A percentile compares a stretch with the other conserved stretches of the same genome.
Conservation (phyloP, 1,140 invertebrate genomes). For the Meloidogyne exigua region DNA sequence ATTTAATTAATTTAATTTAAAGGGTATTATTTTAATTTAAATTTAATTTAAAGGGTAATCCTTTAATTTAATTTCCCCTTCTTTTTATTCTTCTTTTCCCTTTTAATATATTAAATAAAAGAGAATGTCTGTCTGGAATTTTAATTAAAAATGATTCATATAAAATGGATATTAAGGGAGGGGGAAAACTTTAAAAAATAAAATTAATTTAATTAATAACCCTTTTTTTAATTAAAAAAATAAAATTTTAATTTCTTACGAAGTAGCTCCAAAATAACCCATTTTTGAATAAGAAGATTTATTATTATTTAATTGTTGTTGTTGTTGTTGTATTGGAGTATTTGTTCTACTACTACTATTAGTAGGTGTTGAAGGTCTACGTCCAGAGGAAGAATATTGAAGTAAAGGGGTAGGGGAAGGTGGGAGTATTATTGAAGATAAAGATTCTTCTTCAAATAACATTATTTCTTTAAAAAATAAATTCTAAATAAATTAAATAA, state of each 20-base stretch:
- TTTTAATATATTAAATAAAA: no score
- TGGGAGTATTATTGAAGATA: neutral
- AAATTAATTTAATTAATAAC: no score
- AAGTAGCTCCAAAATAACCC: constrained; percentile 56
- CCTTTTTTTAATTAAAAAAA: neutral
- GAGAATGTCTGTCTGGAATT: no score
- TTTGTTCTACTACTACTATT: neutral
- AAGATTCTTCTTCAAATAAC: neutral
- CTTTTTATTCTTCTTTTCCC: no score
- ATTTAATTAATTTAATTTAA: no score
- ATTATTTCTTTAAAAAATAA: neutral
- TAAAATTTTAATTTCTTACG: constrained; percentile 27
- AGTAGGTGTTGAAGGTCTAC: neutral
- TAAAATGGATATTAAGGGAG: no score
- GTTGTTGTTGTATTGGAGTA: constrained; percentile 1
- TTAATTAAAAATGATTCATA: no score
- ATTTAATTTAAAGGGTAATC: no score
- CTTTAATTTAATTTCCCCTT: no score
- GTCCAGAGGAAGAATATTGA: neutral
- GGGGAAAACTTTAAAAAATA: constrained; percentile 5
- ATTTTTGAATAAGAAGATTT: constrained; percentile 42
- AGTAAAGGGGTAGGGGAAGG: constrained; percentile 3
- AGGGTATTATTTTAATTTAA: no score
- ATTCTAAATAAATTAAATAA: no score
- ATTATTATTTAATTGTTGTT: neutral